Evolutionary conservation across 1,140 invertebrate species (phyloP), one percentile per base, ranked within the genome.

Genomic region (Hetaerina americana): DNA sequence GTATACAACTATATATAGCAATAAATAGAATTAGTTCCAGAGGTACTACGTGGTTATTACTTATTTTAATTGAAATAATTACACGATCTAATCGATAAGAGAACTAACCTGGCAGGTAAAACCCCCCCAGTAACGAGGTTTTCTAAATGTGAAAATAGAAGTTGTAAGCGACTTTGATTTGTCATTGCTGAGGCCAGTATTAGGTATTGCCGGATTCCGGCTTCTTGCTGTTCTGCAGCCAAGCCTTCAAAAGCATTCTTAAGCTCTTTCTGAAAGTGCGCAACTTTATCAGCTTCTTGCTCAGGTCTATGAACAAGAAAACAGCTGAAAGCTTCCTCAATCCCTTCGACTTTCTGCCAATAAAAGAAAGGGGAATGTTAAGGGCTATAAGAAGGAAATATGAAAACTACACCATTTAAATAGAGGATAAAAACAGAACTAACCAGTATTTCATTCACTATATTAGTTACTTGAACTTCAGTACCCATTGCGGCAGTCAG

Each of bases 281-380:
- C 78, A 28, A 88, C 82, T 77, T 88, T 90, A 73, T 88, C 87
- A 75, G 82, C 83, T 78, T 93, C 87, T 66, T 83, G 83, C 49
- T 88, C 87, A 27, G 85, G 81, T 74, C 89, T 87, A 75, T 93
- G 88, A 0, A 92, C 88, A 31, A 95, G 83, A 77, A 92, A 92
- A 76, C 90, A 92, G 79, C 90, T 91, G 76, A 96, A 95, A 0
- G 91, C 91, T 81, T 94, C 92, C 78, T 95, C 92, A 66, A 95
- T 88, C 0, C 87, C 84, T 78, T 95, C 92, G 2, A 92, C 89
- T 81, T 86, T 88, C 89, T 93, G 77, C 71, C 81, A 82, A 75
- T 72, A 72, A 74, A 74, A 74, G 28, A 57, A 27, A n/a, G 57
- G 25, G 40, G 2, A 22, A 25, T n/a, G n/a, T 26, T 5, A 66